These are phyloP conservation scores for Caerostris darwini DNA, from an alignment of 1,140 invertebrate species.

Conservation along the genomic window DNA sequence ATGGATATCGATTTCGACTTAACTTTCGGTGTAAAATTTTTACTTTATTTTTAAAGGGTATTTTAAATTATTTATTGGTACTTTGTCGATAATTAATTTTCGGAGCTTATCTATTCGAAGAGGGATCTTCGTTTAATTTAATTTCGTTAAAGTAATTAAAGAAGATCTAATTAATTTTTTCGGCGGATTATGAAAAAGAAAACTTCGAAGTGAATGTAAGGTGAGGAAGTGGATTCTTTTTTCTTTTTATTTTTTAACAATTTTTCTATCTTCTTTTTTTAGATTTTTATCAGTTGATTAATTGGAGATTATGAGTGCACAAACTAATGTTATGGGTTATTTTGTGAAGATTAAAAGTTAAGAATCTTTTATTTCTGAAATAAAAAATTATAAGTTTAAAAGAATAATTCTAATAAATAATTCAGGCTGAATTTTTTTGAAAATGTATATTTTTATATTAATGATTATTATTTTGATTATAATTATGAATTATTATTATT, in stretches of 20 bases:
- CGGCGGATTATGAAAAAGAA: background rate
- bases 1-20: conserved; percentile 20
- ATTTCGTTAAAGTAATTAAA: conserved; percentile 20
- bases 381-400: no score
- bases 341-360: background rate
- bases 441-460: no score
- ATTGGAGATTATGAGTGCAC: background rate
- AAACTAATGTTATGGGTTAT: no score
- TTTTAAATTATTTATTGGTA: background rate
- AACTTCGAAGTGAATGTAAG: background rate
- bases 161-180: conserved; percentile 9
- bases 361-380: no score
- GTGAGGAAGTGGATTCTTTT: background rate
- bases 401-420: no score
- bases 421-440: no score
- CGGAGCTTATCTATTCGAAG: background rate
- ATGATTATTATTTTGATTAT: no score
- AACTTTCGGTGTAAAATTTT: background rate
- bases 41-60: background rate
- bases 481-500: no score
- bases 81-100: background rate
- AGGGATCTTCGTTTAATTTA: conserved; percentile 18
- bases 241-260: background rate
- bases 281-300: background rate
- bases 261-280: background rate